phyloP scores from a whole-genome alignment of 2,797 vertebrate genomes.

The Mormyrus proboscirostris region DNA sequence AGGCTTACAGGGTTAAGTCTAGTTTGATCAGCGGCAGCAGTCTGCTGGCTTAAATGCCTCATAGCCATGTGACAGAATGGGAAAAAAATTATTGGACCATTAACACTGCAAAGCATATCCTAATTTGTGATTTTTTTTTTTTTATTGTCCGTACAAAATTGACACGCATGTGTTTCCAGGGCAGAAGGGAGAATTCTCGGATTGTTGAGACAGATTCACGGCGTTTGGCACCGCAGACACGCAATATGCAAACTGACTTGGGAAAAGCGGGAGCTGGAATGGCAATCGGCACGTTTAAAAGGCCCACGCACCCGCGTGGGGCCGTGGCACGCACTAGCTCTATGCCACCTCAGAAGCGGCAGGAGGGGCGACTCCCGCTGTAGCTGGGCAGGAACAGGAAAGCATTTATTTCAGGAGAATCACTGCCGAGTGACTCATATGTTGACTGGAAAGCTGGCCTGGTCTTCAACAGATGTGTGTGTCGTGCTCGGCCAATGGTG shows the following conservation, averaged over 20 bases:
- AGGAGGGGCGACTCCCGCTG: conserved; percentile 56
- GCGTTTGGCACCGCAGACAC: conserved; percentile 57
- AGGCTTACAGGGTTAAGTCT: conserved; percentile 36
- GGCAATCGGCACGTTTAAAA: conserved; percentile 46
- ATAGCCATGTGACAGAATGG: background rate
- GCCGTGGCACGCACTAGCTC: conserved; percentile 39
- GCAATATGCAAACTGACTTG: conserved; percentile 63
- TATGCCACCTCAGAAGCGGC: conserved; percentile 54
- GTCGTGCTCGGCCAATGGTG: conserved; percentile 59
- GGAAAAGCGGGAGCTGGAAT: conserved; percentile 35
- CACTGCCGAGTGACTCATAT: conserved; percentile 68
- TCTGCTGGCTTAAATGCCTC: background rate
- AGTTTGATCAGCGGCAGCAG: background rate
- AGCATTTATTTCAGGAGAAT: conserved; percentile 70
- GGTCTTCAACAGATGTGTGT: conserved; percentile 54
- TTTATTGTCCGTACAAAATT: background rate
- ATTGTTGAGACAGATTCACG: conserved; percentile 54
- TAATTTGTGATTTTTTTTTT: conserved; percentile 14
- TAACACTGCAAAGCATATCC: conserved; percentile 9
- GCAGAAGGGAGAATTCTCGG: conserved; percentile 35
- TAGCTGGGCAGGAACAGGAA: conserved; percentile 60
- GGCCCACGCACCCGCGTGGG: conserved; percentile 2
- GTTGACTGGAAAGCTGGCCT: conserved; percentile 68
- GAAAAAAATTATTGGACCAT: background rate
- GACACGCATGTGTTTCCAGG: conserved; percentile 35